Percentiles rank a stretch among this genome's conserved stretches.
These are phyloP conservation scores for Catharus minimus DNA, from an alignment of 2,113 vertebrate genomes.

Conservation along the genomic window DNA sequence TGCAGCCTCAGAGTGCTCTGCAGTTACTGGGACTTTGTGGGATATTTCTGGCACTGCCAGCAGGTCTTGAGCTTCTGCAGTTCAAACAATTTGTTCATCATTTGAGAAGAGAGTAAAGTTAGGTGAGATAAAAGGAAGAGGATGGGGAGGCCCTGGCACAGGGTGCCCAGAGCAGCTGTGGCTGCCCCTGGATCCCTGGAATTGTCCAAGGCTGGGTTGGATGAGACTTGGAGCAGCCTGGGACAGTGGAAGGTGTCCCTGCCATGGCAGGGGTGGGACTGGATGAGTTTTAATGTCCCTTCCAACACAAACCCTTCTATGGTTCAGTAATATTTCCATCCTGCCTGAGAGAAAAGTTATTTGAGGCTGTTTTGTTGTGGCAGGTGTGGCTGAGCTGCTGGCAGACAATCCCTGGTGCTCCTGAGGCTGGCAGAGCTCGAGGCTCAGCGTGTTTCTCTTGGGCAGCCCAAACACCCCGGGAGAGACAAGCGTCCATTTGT, in stretches of 20 bases:
- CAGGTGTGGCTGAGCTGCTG: not conserved
- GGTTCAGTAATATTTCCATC: not conserved
- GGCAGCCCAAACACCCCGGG: not conserved
- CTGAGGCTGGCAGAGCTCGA: not conserved
- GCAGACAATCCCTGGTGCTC: not conserved
- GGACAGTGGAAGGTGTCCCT: rapidly evolving
- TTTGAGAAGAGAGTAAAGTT: not conserved
- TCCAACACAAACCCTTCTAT: not conserved
- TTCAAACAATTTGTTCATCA: not conserved
- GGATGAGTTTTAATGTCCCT: not conserved
- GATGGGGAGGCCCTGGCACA: too few relatives aligned
- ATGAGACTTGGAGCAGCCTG: rapidly evolving
- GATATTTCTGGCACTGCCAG: not conserved
- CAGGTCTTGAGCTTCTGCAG: not conserved
- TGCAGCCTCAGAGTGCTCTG: not conserved
- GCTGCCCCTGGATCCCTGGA: not conserved
- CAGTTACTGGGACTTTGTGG: not conserved
- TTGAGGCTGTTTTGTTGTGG: not conserved
- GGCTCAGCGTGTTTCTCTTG: rapidly evolving
- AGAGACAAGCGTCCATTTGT: not conserved
- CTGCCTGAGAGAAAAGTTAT: not conserved
- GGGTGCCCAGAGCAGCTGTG: too few relatives aligned
- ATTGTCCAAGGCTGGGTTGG: not conserved
- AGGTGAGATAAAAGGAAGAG: not conserved
- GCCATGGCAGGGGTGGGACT: rapidly evolving